Evolutionary conservation across 2,888 invertebrate species (phyloP).

Genomic region (Drosophila basisetae): DNA sequence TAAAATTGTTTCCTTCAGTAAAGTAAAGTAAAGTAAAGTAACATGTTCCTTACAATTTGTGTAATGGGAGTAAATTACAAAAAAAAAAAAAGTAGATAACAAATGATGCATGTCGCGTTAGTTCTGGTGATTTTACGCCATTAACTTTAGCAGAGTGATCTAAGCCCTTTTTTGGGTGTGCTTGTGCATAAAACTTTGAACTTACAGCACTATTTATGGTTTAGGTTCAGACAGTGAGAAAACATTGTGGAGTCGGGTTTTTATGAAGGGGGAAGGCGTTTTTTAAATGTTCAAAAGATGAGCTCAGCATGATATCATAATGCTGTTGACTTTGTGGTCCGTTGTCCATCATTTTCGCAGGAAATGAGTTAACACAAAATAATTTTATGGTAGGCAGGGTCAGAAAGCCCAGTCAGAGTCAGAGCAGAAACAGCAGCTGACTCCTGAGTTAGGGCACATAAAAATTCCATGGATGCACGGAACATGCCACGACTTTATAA

Average conservation of each 20-base stretch:
- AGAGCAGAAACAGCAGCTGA: slow-evolving; percentile 15
- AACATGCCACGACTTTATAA: slow-evolving; percentile 75
- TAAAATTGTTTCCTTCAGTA: background rate
- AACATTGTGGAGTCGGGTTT: slow-evolving; percentile 9
- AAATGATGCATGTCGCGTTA: slow-evolving; percentile 9
- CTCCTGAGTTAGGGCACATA: slow-evolving; percentile 32
- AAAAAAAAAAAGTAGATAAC: background rate
- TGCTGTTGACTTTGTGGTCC: slow-evolving; percentile 22
- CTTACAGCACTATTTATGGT: slow-evolving; percentile 15
- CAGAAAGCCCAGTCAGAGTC: slow-evolving; percentile 24
- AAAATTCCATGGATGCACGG: slow-evolving; percentile 49
- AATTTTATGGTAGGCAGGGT: slow-evolving; percentile 35
- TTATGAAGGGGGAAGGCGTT: background rate
- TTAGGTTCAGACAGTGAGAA: slow-evolving; percentile 46
- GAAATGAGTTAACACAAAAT: slow-evolving; percentile 70
- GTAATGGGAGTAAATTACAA: background rate
- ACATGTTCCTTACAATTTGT: background rate
- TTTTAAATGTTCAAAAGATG: slow-evolving; percentile 32
- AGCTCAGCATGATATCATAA: slow-evolving; percentile 74
- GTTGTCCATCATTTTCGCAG: slow-evolving; percentile 73
- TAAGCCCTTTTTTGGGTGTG: slow-evolving; percentile 19
- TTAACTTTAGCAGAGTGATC: slow-evolving; percentile 15
- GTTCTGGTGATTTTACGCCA: slow-evolving; percentile 27
- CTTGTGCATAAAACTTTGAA: slow-evolving; percentile 51
- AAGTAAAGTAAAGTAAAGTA: background rate